A percentile compares a stretch with the other conserved stretches of the same genome.
phyloP scores from a whole-genome alignment of 1,140 invertebrate species.

The Lordiphosa stackelbergi region DNA sequence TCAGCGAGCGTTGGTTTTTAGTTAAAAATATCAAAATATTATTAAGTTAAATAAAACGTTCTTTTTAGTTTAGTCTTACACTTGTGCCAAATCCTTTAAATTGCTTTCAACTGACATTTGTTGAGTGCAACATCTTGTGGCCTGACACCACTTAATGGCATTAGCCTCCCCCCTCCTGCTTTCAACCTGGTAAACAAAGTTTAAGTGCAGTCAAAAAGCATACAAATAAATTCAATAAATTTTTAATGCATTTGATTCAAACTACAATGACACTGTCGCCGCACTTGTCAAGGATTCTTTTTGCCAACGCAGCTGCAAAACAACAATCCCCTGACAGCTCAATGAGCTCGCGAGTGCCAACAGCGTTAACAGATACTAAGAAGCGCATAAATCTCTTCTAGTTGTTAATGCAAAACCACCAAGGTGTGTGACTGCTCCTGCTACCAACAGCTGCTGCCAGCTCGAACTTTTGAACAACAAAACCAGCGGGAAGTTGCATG shows the following conservation, averaged over 20 bases:
- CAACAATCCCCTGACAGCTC: too few species aligned
- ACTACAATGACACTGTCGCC: slow-evolving; percentile 47
- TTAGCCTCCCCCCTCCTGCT: slow-evolving; percentile 4
- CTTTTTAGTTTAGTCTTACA: too few species aligned
- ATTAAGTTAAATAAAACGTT: too few species aligned
- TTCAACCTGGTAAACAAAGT: slow-evolving; percentile 26
- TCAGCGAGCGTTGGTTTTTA: too few species aligned
- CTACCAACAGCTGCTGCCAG: slow-evolving; percentile 20
- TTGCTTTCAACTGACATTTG: slow-evolving; percentile 14
- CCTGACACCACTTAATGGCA: too few species aligned
- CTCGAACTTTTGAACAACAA: slow-evolving; percentile 39
- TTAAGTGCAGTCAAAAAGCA: slow-evolving; percentile 49
- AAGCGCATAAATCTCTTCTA: slow-evolving; percentile 56
- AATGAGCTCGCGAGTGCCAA: too few species aligned
- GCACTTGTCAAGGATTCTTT: slow-evolving; percentile 14
- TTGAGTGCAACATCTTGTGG: slow-evolving; percentile 15
- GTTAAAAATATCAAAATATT: too few species aligned
- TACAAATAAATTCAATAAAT: slow-evolving; percentile 70
- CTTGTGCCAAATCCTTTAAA: slow-evolving; percentile 17
- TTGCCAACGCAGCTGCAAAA: slow-evolving; percentile 36
- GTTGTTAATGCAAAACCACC: slow-evolving; percentile 6
- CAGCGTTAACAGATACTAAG: slow-evolving; percentile 23
- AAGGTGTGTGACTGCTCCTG: neutral
- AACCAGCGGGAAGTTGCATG: slow-evolving; percentile 24
- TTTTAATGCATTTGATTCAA: slow-evolving; percentile 62